These are phyloP conservation scores for Peromyscus polionotus DNA, from an alignment of 2,113 vertebrate species.

Conservation along the genomic window DNA sequence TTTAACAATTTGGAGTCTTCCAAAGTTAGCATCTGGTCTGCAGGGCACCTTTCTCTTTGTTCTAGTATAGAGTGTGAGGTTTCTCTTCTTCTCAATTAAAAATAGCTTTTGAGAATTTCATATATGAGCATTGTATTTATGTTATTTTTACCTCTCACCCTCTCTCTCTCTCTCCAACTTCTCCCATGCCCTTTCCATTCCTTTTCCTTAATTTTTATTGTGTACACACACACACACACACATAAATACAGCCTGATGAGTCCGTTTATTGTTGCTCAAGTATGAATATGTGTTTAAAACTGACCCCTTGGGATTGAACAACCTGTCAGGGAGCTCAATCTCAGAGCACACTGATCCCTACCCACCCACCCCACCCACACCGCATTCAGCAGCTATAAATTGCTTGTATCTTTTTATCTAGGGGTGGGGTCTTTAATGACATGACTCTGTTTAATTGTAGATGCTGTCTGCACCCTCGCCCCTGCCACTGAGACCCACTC, in stretches of 20 bases:
- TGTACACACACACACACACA: fast-evolving
- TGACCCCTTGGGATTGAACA: background rate
- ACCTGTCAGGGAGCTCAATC: background rate
- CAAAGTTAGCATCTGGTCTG: background rate
- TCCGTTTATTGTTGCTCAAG: background rate
- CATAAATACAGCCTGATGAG: background rate
- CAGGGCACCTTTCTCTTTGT: background rate
- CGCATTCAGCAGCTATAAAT: background rate
- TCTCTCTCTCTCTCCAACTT: background rate
- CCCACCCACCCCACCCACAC: background rate
- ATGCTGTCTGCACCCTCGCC: background rate
- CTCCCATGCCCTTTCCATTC: background rate
- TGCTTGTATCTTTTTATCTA: background rate
- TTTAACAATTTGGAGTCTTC: background rate
- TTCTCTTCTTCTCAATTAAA: background rate
- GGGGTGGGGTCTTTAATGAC: background rate
- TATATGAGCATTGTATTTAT: background rate
- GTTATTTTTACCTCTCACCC: background rate
- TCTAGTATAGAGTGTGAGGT: background rate
- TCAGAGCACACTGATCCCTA: background rate
- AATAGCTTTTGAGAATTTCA: background rate
- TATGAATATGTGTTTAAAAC: background rate
- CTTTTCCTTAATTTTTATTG: background rate
- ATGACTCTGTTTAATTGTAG: background rate
- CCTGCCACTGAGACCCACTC: background rate